Base-by-base conservation (phyloP, 1,140 invertebrate species). In the Aricia agestis region DNA sequence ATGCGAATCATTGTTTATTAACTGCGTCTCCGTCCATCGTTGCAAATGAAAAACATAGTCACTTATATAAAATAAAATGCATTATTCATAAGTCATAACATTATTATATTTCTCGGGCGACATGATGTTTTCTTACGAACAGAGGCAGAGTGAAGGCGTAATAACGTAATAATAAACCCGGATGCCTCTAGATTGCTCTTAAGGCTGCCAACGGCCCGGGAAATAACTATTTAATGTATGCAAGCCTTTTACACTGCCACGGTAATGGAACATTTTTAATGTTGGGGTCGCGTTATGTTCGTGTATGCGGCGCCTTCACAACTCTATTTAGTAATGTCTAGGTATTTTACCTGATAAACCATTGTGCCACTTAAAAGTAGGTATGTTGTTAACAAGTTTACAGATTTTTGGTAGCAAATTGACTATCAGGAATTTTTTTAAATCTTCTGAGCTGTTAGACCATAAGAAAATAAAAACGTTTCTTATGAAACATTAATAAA, bases 151-250 rank as follows among this genome's bases (percentile, higher is more conserved):
- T 36, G 32, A n/a, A 61, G 13, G 68, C 58, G 57, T 69, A 42
- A 69, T 69, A 69, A 69, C 58, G 57, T 69, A 42, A 69, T 69
- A 69, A 69, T 69, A 69, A 69, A 69, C 15, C 57, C 57, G 57
- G 68, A 69, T 69, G 57, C 31, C 52, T 36, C 19, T 32, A 59
- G 67, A 61, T 69, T 69, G 67, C 68, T 61, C 68, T 69, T 69
- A 61, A 69, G 25, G 52, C 68, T 36, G 57, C 68, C 57, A 59
- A 61, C 68, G 59, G 6, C n/a, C 68, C 68, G 68, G 59, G 68
- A 69, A 69, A 69, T 69, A 59, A 61, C 58, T 61, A 61, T 69
- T 69, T 69, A 69, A 69, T 69, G 68, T 69, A 69, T 69, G 68
- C 68, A 69, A 69, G 52, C 68, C 68, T 69, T 69, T 59, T 36